Evolutionary conservation across 1,140 invertebrate genomes (phyloP), one percentile per base, ranked within the genome.

Genomic region (Drosophila azteca): DNA sequence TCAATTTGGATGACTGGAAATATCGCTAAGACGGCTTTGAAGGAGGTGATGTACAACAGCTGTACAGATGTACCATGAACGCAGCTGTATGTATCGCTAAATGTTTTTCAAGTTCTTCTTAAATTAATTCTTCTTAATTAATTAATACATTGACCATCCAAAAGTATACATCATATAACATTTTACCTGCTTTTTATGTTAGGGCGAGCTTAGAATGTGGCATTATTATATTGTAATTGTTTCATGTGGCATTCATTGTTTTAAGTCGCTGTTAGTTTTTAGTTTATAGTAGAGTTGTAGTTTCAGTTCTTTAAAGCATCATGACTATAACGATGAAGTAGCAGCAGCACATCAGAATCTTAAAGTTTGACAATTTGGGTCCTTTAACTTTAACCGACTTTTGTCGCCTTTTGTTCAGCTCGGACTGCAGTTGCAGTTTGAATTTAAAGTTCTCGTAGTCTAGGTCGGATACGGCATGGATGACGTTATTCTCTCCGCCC

Each of bases 331-430:
- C 73, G 22, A 88, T 79, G 15, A 88, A 68, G 61, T 88, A 88
- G 71, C 83, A 88, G 68, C 83, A 88, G 59, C 83, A 88, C 67
- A 88, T 70, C 4, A 79, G 64, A 48, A 88, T 88, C 71, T 88
- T 88, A 55, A 79, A 88, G 72, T 74, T 79, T 46, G 83, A 81
- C 53, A 88, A 49, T 31, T 82, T 85, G 15, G 29, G 29, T 48
- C 70, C 58, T 49, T 75, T 39, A 2, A 11, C 35, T 51, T 75
- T 39, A 5, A 4, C 11, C 4, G 35, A 5, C 35, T 13, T 74
- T 52, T 55, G 62, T 41, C 35, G 58, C 49, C 62, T 65, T 53
- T 52, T 81, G 65, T 67, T 77, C 46, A 69, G 45, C 58, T 62
- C 67, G 29, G 64, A 75, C 49, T 77, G 83, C 60, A 88, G 57